A percentile compares a stretch with the other conserved stretches of the same genome.
Conservation (phyloP, 2,797 vertebrate species). For the Anomalospiza imberbis region DNA sequence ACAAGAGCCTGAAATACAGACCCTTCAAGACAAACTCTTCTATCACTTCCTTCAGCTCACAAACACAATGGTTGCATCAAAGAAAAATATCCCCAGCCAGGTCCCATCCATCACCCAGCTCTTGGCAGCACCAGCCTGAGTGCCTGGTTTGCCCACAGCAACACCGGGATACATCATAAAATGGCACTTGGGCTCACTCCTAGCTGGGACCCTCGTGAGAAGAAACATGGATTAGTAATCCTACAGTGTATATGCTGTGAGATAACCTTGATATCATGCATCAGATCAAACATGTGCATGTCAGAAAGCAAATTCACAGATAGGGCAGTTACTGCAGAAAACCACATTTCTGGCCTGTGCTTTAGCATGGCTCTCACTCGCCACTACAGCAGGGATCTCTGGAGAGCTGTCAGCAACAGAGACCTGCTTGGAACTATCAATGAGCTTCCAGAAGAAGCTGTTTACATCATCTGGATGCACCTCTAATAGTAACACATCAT, state of each 20-base stretch:
- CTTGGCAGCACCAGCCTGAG: fast-evolving
- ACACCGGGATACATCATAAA: fast-evolving
- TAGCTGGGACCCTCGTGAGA: neutral
- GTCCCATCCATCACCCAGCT: neutral
- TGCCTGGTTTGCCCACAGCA: fast-evolving
- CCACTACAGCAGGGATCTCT: neutral
- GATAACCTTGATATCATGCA: neutral
- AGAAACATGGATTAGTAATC: neutral
- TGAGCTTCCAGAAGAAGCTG: neutral
- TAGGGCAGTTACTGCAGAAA: neutral
- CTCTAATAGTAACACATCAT: neutral
- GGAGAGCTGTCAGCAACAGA: neutral
- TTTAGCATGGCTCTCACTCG: neutral
- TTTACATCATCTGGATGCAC: neutral
- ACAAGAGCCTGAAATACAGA: neutral
- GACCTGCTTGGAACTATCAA: neutral
- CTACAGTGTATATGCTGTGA: fast-evolving
- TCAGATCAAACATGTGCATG: neutral
- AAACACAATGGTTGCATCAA: fast-evolving
- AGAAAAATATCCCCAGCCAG: neutral
- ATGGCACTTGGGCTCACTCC: neutral
- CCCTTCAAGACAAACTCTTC: neutral
- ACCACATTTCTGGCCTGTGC: neutral
- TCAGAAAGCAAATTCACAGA: neutral
- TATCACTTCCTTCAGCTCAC: neutral